Conservation (phyloP, 2,888 invertebrate genomes). For the Machimus atricapillus region DNA sequence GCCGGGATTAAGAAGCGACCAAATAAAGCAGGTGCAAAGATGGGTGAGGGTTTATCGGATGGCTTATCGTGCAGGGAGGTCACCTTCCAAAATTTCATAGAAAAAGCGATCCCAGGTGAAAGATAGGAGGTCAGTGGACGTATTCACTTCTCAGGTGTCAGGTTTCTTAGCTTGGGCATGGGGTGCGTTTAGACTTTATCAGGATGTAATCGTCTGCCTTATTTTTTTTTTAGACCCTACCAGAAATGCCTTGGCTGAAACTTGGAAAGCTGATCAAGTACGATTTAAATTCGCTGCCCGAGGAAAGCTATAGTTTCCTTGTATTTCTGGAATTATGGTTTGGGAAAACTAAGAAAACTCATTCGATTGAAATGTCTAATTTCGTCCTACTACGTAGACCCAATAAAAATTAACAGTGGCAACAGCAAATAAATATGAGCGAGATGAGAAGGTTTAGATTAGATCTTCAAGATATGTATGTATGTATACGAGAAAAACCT, state of each 20-base stretch:
- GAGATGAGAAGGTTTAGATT: too few relatives aligned
- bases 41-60: neutral
- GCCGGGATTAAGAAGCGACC: neutral
- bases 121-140: neutral
- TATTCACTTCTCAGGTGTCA: neutral
- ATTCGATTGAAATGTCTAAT: too few relatives aligned
- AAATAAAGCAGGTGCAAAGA: neutral
- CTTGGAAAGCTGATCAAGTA: too few relatives aligned
- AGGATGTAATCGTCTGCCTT: neutral
- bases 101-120: conserved; percentile 1
- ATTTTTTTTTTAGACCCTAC: neutral
- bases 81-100: conserved; percentile 1
- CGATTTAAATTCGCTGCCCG: too few relatives aligned
- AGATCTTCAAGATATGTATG: too few relatives aligned
- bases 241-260: neutral
- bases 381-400: too few relatives aligned
- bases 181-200: neutral
- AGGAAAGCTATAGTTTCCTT: too few relatives aligned
- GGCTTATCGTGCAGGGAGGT: neutral
- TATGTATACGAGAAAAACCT: too few relatives aligned
- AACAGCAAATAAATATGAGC: too few relatives aligned
- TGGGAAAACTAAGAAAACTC: too few relatives aligned
- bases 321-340: too few relatives aligned
- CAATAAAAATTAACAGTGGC: too few relatives aligned
- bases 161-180: neutral